These are phyloP conservation scores for Aelia acuminata DNA, from an alignment of 2,888 invertebrate genomes.

Conservation along the genomic window DNA sequence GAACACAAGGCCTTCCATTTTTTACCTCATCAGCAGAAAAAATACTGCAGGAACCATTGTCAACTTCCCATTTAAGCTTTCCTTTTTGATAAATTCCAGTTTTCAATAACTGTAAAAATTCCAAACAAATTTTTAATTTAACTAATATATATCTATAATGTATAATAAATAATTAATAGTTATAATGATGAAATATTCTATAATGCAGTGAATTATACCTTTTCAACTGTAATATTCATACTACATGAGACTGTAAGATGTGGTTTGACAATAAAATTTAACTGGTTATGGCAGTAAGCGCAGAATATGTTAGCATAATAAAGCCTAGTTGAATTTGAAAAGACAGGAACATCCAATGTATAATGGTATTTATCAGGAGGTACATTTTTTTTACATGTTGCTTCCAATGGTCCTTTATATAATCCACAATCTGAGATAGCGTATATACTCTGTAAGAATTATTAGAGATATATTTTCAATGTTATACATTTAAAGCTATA, in stretches of 20 bases:
- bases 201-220: not conserved
- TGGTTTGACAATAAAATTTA: not conserved
- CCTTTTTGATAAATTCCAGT: conserved; percentile 43
- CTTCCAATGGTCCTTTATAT: conserved; percentile 66
- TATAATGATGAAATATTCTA: not conserved
- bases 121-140: not conserved
- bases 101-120: conserved; percentile 46
- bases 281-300: conserved; percentile 69
- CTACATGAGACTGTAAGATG: not conserved
- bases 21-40: not conserved
- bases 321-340: conserved; percentile 65
- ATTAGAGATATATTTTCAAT: too few species aligned
- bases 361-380: conserved; percentile 65
- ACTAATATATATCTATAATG: not conserved
- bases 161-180: not conserved
- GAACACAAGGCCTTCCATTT: conserved; percentile 51
- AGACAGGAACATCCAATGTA: conserved; percentile 65
- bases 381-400: conserved; percentile 65
- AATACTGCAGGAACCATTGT: conserved; percentile 21
- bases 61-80: conserved; percentile 14
- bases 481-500: too few species aligned
- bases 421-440: conserved; percentile 69
- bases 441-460: conserved; percentile 68
- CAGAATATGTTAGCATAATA: conserved; percentile 70
- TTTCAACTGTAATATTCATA: not conserved